Evolutionary conservation across 2,888 invertebrate genomes (phyloP), one percentile per base, ranked within the genome.

Genomic region (Drosophila vallismaia): DNA sequence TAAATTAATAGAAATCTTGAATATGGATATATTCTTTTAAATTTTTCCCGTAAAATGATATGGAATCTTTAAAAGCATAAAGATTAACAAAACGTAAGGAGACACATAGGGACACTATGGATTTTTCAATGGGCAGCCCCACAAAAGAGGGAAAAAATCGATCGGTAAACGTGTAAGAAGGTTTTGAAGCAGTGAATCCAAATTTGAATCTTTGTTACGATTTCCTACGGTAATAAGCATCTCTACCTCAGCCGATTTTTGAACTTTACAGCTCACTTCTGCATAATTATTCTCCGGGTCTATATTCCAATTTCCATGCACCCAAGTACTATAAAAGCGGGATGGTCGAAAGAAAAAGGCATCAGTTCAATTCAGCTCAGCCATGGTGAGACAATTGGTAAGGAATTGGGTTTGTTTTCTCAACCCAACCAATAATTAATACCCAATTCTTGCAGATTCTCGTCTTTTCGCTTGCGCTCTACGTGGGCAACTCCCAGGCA

Each of bases 371-470:
- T 12, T n/a, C 36, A 24, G 31, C 2, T 44, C 45, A 36, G 36
- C 31, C 31, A 77, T 77, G 77, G 48, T 48, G 44, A 71, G 58
- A 40, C 50, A 56, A 12, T 26, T 56, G 44, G 77, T 77, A 59
- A 51, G 60, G 19, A 5, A 4, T 4, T 31, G 3, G 29, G 6
- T 14, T 7, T 4, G 29, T 26, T 19, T 12, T 10, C 26, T 8
- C 4, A 10, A 7, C 3, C 12, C 33, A 5, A 6, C 7, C 28
- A 7, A 2, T 14, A 14, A 38, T 9, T 24, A 6, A 1, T 8
- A 10, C 4, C 14, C 0, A 1, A 19, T 42, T 19, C 26, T 28
- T 31, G 7, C 46, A 78, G 76, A 58, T 78, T 48, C 29, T 78
- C 29, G 36, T 52, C 28, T 12, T 73, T 59, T 33, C 36, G 28